Percentiles rank a stretch among this genome's conserved stretches.
Conservation (phyloP, 2,888 invertebrate species). For the Protophormia terraenovae region DNA sequence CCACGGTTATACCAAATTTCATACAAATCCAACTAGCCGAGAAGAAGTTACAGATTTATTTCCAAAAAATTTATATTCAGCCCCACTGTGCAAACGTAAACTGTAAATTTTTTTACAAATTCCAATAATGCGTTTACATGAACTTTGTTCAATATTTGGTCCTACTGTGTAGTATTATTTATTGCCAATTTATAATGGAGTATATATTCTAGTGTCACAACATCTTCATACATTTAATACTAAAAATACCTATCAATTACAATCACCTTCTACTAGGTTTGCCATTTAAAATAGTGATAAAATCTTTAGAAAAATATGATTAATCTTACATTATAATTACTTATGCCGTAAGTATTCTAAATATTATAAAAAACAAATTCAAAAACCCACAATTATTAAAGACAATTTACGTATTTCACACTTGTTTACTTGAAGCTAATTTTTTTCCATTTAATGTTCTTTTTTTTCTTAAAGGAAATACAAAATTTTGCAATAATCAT, state of each 20-base stretch:
- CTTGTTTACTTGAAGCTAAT: conserved; percentile 1
- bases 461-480: conserved; percentile 17
- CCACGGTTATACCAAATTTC: too few relatives aligned
- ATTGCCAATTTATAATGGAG: too few relatives aligned
- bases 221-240: too few relatives aligned
- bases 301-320: neutral
- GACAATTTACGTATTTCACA: conserved; percentile 24
- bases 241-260: neutral
- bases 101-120: too few relatives aligned
- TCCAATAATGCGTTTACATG: too few relatives aligned
- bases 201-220: too few relatives aligned
- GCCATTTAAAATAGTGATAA: neutral
- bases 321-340: conserved; percentile 1
- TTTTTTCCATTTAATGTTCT: neutral
- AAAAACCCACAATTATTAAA: conserved; percentile 39
- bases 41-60: too few relatives aligned
- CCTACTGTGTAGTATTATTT: too few relatives aligned
- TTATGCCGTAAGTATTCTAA: neutral
- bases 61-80: too few relatives aligned
- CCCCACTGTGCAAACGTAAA: too few relatives aligned
- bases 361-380: neutral
- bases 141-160: too few relatives aligned
- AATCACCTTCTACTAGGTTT: neutral
- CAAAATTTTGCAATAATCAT: conserved; percentile 37
- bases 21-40: too few relatives aligned